Conservation (phyloP, 35 echinoderm and acorn worm genomes). For the Hemicentrotus pulcherrimus region DNA sequence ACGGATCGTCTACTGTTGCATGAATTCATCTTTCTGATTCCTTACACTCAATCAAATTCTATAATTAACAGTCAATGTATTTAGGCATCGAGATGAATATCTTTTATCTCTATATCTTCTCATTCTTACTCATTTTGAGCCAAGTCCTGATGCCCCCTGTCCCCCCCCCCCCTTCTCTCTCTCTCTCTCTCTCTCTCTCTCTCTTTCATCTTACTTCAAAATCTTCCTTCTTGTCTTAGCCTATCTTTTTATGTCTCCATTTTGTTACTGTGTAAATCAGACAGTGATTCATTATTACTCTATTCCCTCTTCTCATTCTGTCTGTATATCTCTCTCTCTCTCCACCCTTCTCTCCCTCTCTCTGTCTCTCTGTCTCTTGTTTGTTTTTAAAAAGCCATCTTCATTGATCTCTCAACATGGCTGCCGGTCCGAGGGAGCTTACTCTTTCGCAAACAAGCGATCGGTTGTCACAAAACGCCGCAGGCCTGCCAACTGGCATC, state of each 20-base stretch:
- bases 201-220: not conserved
- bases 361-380: not conserved
- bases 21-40: not conserved
- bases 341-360: not conserved
- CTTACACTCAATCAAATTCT: not conserved
- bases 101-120: not conserved
- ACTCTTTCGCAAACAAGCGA: conserved; percentile 35
- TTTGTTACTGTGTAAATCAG: not conserved
- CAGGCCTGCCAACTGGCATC: conserved; percentile 19
- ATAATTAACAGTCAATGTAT: not conserved
- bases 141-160: not conserved
- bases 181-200: not conserved
- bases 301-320: not conserved
- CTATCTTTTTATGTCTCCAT: not conserved
- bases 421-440: conserved; percentile 25
- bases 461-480: conserved; percentile 23
- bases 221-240: not conserved
- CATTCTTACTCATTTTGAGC: not conserved
- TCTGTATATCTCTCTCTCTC: not conserved
- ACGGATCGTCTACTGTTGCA: not conserved
- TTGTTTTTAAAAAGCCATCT: not conserved
- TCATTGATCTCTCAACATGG: conserved; percentile 34
- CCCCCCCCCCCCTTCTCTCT: not conserved
- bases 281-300: not conserved
- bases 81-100: not conserved